These are phyloP conservation scores for Trilocha varians DNA, from an alignment of 2,888 invertebrate species.

Conservation along the genomic window DNA sequence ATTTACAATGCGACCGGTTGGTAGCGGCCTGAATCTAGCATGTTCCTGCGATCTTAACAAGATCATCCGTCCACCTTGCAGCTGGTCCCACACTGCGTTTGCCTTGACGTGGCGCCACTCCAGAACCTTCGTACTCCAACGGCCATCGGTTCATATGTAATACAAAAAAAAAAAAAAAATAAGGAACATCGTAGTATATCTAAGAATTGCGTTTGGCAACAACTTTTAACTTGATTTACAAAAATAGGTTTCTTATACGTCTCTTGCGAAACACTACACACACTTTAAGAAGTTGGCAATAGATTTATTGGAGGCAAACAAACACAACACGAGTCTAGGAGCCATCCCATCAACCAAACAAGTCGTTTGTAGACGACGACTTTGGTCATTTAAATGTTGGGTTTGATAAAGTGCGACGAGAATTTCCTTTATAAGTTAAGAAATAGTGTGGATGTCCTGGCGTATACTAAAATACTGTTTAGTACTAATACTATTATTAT, in stretches of 20 bases:
- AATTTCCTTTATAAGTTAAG: slow-evolving; percentile 38
- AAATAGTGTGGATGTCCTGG: slow-evolving; percentile 25
- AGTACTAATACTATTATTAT: too few species aligned
- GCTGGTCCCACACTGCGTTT: too few species aligned
- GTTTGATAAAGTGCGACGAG: slow-evolving; percentile 55
- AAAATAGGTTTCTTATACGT: slow-evolving; percentile 62
- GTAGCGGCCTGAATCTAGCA: too few species aligned
- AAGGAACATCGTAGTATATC: background rate
- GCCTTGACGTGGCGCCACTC: too few species aligned
- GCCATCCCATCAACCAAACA: slow-evolving; percentile 53
- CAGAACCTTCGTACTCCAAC: too few species aligned
- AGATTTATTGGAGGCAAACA: slow-evolving; percentile 61
- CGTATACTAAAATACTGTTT: slow-evolving; percentile 4
- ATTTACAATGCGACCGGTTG: too few species aligned
- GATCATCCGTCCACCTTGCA: too few species aligned
- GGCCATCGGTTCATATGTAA: background rate
- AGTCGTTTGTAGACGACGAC: slow-evolving; percentile 53
- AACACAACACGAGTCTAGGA: slow-evolving; percentile 53
- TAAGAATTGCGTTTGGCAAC: slow-evolving; percentile 60
- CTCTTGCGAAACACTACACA: slow-evolving; percentile 55
- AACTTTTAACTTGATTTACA: slow-evolving; percentile 59
- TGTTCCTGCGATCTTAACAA: too few species aligned
- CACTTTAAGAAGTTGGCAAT: slow-evolving; percentile 63
- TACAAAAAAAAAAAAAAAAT: background rate
- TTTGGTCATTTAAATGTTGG: slow-evolving; percentile 66